Conservation (phyloP, 2,888 invertebrate genomes). For the Cerceris ruficornis region DNA sequence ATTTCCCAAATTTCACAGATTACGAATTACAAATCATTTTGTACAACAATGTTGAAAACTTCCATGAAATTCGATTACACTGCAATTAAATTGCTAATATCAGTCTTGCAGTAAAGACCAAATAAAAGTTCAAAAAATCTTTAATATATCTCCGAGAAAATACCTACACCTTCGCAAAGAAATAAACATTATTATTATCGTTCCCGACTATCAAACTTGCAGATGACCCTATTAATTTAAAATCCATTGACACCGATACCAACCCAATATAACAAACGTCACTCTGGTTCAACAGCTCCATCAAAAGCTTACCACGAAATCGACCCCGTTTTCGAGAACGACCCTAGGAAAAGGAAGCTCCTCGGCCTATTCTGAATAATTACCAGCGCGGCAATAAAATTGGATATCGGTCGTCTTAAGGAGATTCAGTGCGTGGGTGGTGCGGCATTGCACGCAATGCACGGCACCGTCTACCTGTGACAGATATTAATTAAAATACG, state of each 20-base stretch:
- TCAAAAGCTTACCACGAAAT: neutral
- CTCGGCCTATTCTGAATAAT: constrained; percentile 33
- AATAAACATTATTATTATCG: too few relatives aligned
- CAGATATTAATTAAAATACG: constrained; percentile 70
- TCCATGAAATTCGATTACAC: too few relatives aligned
- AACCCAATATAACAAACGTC: neutral
- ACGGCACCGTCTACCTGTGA: constrained; percentile 34
- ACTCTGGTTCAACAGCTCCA: neutral
- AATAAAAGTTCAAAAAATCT: too few relatives aligned
- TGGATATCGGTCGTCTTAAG: constrained; percentile 22
- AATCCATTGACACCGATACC: too few relatives aligned
- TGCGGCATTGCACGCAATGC: constrained; percentile 12
- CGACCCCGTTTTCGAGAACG: neutral
- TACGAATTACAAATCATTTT: neutral
- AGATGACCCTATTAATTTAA: too few relatives aligned
- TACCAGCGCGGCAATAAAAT: constrained; percentile 44
- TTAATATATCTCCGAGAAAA: too few relatives aligned
- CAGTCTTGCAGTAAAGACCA: too few relatives aligned
- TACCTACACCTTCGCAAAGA: too few relatives aligned
- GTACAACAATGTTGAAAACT: neutral
- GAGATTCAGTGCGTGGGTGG: constrained; percentile 3
- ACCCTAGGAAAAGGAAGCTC: neutral
- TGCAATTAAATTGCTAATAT: too few relatives aligned
- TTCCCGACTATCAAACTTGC: too few relatives aligned
- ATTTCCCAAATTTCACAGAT: neutral